These are phyloP conservation scores for Coilia nasus DNA, from an alignment of 2,797 vertebrate species.

Conservation along the genomic window DNA sequence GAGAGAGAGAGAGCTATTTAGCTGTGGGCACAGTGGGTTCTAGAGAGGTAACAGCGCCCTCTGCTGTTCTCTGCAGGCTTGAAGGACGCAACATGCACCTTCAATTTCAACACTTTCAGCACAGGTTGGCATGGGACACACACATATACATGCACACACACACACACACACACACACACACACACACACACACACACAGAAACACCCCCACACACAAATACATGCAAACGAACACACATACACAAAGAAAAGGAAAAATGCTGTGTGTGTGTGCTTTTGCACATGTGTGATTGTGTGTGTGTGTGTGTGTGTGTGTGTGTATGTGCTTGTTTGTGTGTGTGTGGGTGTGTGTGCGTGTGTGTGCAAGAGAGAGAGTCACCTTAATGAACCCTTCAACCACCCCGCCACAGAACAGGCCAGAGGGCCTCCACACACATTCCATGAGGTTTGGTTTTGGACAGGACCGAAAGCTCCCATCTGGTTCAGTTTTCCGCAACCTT, in stretches of 20 bases:
- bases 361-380: conserved; percentile 35
- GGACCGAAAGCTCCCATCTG: conserved; percentile 67
- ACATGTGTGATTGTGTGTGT: too few species aligned
- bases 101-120: conserved; percentile 48
- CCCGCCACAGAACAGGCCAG: conserved; percentile 48
- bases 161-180: conserved; percentile 18
- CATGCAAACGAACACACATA: conserved; percentile 31
- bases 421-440: conserved; percentile 61
- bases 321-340: too few species aligned
- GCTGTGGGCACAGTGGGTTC: conserved; percentile 12
- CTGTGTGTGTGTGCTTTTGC: too few species aligned
- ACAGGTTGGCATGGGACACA: conserved; percentile 30
- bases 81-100: conserved; percentile 44
- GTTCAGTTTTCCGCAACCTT: conserved; percentile 67
- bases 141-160: neutral
- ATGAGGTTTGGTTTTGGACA: conserved; percentile 60
- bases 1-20: neutral
- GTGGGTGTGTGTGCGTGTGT: neutral
- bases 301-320: too few species aligned
- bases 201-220: conserved; percentile 4
- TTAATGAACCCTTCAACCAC: conserved; percentile 63
- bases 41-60: conserved; percentile 72
- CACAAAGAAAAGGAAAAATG: neutral
- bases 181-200: neutral
- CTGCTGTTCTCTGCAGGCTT: conserved; percentile 60